These are phyloP conservation scores for Leucoraja ocellata DNA, from an alignment of 2,797 vertebrate species.

Conservation along the genomic window DNA sequence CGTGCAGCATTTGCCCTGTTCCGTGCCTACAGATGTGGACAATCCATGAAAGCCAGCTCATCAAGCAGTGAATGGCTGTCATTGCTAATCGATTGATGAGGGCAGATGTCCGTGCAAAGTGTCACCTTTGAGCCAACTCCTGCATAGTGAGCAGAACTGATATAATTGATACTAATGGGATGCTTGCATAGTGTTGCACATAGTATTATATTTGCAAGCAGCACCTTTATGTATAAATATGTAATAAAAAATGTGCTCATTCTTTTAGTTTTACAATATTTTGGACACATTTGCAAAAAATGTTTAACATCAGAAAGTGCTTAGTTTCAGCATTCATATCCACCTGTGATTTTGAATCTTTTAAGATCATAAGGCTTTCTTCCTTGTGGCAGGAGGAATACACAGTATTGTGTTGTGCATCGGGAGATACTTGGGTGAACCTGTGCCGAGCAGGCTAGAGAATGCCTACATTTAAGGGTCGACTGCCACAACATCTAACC, in stretches of 20 bases:
- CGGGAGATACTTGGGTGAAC: too few species aligned
- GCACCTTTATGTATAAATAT: background rate
- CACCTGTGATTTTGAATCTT: background rate
- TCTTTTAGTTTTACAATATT: background rate
- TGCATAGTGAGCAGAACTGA: slow-evolving; percentile 39
- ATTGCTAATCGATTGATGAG: slow-evolving; percentile 27
- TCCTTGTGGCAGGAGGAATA: background rate
- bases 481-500: too few species aligned
- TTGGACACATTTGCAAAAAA: background rate
- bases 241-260: background rate
- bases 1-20: background rate
- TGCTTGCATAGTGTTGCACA: background rate
- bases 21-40: slow-evolving; percentile 41
- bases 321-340: background rate
- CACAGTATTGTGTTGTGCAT: too few species aligned
- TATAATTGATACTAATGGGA: slow-evolving; percentile 44
- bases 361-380: background rate
- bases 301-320: background rate
- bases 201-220: background rate
- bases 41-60: slow-evolving; percentile 36
- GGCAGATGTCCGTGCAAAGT: slow-evolving; percentile 39
- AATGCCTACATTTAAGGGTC: too few species aligned
- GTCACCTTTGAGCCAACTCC: slow-evolving; percentile 42
- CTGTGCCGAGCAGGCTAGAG: too few species aligned
- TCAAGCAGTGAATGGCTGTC: slow-evolving; percentile 45